Base-by-base conservation (phyloP, 2,888 invertebrate species). In the Cosmorhoe ocellata region DNA sequence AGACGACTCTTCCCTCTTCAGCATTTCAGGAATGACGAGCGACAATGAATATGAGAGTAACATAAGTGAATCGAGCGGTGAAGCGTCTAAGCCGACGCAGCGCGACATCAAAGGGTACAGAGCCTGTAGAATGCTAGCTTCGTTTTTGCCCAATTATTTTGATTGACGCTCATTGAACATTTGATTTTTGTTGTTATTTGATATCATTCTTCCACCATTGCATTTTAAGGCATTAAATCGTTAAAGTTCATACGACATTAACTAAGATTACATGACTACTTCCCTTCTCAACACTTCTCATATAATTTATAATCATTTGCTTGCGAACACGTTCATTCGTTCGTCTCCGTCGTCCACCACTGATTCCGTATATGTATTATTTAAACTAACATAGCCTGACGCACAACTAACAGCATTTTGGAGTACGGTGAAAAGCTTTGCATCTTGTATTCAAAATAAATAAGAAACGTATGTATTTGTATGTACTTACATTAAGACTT, bases 1-100 rank as follows among this genome's bases (percentile, higher is more conserved):
- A 83, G 91, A 91, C 53, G 91, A 90, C 74, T 90, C 91, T 72
- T 91, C 91, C 61, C 78, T 91, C 57, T 85, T 90, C 89, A 90
- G 90, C 86, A 91, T 91, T 78, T 91, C 91, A 69, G 91, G 90
- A 78, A 91, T 91, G 84, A 91, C 91, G 69, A 90, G 91, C 77
- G 91, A 90, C 84, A 91, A 90, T 86, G 90, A 90, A 79, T 90
- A 82, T 76, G 90, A 90, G 66, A 89, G 89, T 85, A 90, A 90
- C 79, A 85, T 89, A 75, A 89, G 89, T 73, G 90, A 90, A 72
- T 90, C 89, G 58, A 89, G 90, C 74, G 87, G 88, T 62, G 87
- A 88, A 63, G 84, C 79, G 55, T 84, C 87, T 64, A 87, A 86
- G 76, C 84, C 86, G 57, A 85, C 84, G 61, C 88, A 86, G 71